These are phyloP conservation scores for Tylochromis polylepis DNA, from an alignment of 2,113 vertebrate species.

Conservation along the genomic window DNA sequence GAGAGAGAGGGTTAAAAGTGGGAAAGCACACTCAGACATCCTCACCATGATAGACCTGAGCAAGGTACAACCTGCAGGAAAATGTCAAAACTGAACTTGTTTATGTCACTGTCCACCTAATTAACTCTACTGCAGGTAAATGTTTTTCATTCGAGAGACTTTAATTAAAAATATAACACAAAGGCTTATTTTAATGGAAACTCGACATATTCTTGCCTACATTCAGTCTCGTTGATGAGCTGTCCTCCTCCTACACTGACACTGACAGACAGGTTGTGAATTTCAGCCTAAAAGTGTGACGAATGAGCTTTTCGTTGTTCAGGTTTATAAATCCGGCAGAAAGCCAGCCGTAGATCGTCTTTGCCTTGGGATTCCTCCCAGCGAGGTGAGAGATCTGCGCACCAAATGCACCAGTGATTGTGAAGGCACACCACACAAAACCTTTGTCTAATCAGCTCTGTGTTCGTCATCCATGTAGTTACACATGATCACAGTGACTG, in stretches of 20 bases:
- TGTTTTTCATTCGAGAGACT: neutral
- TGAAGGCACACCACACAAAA: neutral
- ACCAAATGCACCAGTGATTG: neutral
- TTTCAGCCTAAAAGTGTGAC: neutral
- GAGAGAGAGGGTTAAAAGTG: conserved; percentile 68
- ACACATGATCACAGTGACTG: neutral
- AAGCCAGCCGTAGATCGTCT: conserved; percentile 76
- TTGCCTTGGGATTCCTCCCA: conserved; percentile 76
- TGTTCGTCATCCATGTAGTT: neutral
- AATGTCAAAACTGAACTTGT: neutral
- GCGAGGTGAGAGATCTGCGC: conserved; percentile 61
- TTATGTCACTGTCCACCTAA: neutral
- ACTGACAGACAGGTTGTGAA: fast-evolving
- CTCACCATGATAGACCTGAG: conserved; percentile 72
- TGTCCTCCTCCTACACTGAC: neutral
- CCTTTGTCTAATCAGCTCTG: neutral
- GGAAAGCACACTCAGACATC: conserved; percentile 67
- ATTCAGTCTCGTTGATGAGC: neutral
- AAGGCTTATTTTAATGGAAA: neutral
- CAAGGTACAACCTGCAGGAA: conserved; percentile 36
- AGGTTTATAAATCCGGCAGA: conserved; percentile 73
- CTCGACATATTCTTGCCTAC: neutral
- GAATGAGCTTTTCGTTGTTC: neutral
- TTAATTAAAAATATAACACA: neutral
- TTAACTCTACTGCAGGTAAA: neutral